These are phyloP conservation scores for Steinernema carpocapsae DNA, from an alignment of 2,888 invertebrate species.

Conservation along the genomic window DNA sequence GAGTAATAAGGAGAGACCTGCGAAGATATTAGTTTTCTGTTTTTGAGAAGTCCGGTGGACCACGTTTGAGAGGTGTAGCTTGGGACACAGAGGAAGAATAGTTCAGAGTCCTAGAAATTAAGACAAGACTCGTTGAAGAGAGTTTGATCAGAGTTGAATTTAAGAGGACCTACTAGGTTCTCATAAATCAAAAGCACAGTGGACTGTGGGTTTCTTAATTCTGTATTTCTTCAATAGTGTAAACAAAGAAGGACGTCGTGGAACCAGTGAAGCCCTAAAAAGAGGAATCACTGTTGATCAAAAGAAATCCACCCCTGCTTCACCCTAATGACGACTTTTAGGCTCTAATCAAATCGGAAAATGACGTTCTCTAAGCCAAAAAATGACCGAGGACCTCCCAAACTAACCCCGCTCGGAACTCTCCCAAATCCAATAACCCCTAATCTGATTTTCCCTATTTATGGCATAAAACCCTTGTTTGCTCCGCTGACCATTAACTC, in stretches of 20 bases:
- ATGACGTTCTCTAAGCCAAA: too few relatives aligned
- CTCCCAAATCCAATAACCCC: too few relatives aligned
- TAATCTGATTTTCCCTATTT: too few relatives aligned
- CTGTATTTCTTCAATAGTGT: background rate
- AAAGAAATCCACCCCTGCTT: background rate
- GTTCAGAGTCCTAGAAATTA: background rate
- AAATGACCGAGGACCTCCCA: too few relatives aligned
- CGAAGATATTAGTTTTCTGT: constrained; percentile 10
- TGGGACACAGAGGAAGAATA: background rate
- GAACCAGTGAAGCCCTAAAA: background rate
- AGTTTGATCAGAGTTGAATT: background rate
- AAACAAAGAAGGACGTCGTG: background rate
- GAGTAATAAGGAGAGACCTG: background rate
- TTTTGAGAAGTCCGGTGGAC: background rate
- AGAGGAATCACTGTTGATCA: background rate
- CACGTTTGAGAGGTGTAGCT: background rate
- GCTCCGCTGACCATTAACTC: too few relatives aligned
- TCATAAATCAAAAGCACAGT: background rate
- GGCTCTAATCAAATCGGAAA: too few relatives aligned
- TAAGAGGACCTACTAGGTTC: background rate
- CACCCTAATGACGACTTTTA: background rate
- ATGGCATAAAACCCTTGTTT: too few relatives aligned
- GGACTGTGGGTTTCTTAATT: background rate
- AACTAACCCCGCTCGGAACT: too few relatives aligned
- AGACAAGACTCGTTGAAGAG: background rate